phyloP scores from a whole-genome alignment of 2,113 vertebrate species.

The Oreochromis aureus region DNA sequence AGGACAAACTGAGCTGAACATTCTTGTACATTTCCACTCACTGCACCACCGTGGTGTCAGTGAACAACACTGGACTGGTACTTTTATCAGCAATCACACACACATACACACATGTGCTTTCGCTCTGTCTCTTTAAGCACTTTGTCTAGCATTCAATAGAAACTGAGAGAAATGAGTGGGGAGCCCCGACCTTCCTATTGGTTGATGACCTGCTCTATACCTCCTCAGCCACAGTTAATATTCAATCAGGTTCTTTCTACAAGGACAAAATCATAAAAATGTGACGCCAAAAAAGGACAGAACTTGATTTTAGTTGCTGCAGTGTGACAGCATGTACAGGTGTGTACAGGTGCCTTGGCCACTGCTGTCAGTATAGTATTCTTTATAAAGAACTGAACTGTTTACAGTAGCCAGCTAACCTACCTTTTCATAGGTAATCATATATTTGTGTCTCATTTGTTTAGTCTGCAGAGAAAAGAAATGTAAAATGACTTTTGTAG shows the following conservation, averaged over 20 bases:
- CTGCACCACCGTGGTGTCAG: neutral
- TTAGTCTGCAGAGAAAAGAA: neutral
- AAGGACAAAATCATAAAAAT: neutral
- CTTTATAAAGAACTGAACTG: neutral
- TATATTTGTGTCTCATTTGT: neutral
- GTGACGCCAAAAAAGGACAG: neutral
- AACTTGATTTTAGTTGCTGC: neutral
- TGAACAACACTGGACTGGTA: neutral
- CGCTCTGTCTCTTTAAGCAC: neutral
- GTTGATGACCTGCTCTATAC: accelerated
- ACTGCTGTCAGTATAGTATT: neutral
- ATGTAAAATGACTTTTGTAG: neutral
- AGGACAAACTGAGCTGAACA: neutral
- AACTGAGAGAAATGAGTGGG: neutral
- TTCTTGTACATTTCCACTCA: neutral
- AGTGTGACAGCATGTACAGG: neutral
- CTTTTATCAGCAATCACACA: neutral
- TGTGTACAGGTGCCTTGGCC: neutral
- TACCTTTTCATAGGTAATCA: neutral
- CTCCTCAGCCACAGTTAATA: neutral
- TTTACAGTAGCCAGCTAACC: neutral
- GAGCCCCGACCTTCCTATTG: neutral
- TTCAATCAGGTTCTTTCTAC: neutral
- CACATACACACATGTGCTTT: neutral
- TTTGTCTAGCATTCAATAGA: accelerated